Evolutionary conservation across 2,888 invertebrate genomes (phyloP).

Genomic region (Apantesis nais): DNA sequence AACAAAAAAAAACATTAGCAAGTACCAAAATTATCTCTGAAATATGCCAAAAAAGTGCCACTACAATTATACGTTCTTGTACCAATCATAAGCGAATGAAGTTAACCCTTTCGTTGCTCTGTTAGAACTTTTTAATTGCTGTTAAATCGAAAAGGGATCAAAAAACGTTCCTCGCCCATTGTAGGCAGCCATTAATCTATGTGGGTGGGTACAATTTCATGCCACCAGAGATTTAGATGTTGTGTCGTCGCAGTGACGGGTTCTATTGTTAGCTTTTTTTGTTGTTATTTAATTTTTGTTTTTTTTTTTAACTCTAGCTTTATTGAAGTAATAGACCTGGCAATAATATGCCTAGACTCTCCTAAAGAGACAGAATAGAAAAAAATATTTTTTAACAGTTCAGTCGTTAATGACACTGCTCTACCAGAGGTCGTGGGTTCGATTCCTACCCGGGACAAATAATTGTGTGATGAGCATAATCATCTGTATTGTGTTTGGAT

Average conservation of each 20-base stretch:
- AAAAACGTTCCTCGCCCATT: conserved; percentile 65
- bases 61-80: conserved; percentile 30
- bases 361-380: too few species aligned
- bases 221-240: conserved; percentile 49
- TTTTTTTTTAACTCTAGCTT: background rate
- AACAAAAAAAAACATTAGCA: background rate
- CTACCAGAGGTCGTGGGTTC: too few species aligned
- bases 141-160: conserved; percentile 80
- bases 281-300: conserved; percentile 1
- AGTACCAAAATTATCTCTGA: background rate
- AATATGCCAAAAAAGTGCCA: background rate
- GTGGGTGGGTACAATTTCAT: conserved; percentile 74
- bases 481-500: too few species aligned
- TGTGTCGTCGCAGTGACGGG: conserved; percentile 16
- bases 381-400: too few species aligned
- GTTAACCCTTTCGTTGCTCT: conserved; percentile 75
- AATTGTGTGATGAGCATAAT: too few species aligned
- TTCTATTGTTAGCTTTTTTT: conserved; percentile 9
- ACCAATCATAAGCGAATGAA: conserved; percentile 79
- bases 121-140: conserved; percentile 82
- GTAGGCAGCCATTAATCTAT: conserved; percentile 78
- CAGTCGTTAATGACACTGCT: too few species aligned
- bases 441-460: too few species aligned
- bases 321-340: background rate
- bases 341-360: background rate